Evolutionary conservation across 2,113 vertebrate genomes (phyloP).

Genomic region (Synchiropus splendidus): DNA sequence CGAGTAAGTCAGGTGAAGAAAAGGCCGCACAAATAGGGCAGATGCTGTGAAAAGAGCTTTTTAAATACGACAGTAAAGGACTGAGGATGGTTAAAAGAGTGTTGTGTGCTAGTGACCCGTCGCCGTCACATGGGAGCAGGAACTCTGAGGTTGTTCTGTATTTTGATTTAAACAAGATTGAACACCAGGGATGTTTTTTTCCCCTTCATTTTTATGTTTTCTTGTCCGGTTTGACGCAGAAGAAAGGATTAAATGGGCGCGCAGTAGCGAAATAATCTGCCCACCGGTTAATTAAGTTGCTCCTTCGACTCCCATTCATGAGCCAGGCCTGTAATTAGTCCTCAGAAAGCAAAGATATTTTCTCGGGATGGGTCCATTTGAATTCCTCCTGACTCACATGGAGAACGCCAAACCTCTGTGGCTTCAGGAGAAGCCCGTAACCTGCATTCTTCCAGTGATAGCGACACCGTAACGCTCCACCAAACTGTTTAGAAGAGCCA

Average conservation of each 20-base stretch:
- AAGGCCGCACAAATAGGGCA: slow-evolving; percentile 77
- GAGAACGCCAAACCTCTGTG: slow-evolving; percentile 25
- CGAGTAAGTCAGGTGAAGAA: slow-evolving; percentile 89
- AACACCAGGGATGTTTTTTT: slow-evolving; percentile 25
- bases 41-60: slow-evolving; percentile 68
- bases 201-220: too few species aligned
- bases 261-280: slow-evolving; percentile 32
- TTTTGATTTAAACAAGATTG: slow-evolving; percentile 43
- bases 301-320: slow-evolving; percentile 42
- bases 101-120: slow-evolving; percentile 40
- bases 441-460: slow-evolving; percentile 41
- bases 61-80: slow-evolving; percentile 13
- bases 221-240: too few species aligned
- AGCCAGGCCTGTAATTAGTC: slow-evolving; percentile 55
- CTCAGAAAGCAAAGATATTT: slow-evolving; percentile 48
- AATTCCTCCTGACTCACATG: slow-evolving; percentile 41
- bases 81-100: slow-evolving; percentile 40
- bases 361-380: slow-evolving; percentile 30
- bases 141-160: too few species aligned
- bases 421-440: slow-evolving; percentile 38
- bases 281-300: slow-evolving; percentile 55
- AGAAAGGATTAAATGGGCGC: slow-evolving; percentile 3
- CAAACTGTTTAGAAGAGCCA: slow-evolving; percentile 37
- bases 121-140: too few species aligned
- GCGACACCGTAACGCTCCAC: slow-evolving; percentile 43